phyloP scores from a whole-genome alignment of 1,140 invertebrate species.

The Drosophila jambulina region DNA sequence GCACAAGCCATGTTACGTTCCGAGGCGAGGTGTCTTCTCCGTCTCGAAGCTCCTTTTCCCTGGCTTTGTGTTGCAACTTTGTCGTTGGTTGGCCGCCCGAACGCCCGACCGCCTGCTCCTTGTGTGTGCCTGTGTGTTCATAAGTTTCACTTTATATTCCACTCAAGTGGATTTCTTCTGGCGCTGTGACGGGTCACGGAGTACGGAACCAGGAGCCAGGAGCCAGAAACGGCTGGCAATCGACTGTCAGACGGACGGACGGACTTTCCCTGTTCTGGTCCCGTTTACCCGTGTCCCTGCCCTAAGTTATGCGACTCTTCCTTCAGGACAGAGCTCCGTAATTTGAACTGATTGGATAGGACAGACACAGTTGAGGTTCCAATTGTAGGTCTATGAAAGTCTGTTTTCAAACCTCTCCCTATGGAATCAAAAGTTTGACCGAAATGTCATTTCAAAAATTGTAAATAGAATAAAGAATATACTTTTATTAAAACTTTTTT shows the following conservation, averaged over 20 bases:
- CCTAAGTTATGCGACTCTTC: slow-evolving; percentile 37
- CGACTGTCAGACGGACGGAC: slow-evolving; percentile 14
- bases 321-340: slow-evolving; percentile 41
- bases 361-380: slow-evolving; percentile 20
- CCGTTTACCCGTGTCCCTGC: slow-evolving; percentile 4
- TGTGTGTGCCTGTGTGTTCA: slow-evolving; percentile 4
- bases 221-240: slow-evolving; percentile 33
- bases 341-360: slow-evolving; percentile 46
- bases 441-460: no score
- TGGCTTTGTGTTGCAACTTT: slow-evolving; percentile 58
- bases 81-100: slow-evolving; percentile 15
- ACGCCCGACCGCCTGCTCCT: not conserved
- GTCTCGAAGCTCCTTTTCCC: slow-evolving; percentile 33
- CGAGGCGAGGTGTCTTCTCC: slow-evolving; percentile 47
- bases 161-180: slow-evolving; percentile 56
- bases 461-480: no score
- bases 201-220: slow-evolving; percentile 8
- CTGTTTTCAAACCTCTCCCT: not conserved
- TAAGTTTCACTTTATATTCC: slow-evolving; percentile 58
- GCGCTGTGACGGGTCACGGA: slow-evolving; percentile 30
- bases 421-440: not conserved
- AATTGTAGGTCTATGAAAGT: not conserved
- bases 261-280: not conserved
- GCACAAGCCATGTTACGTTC: slow-evolving; percentile 45
- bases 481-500: no score